Base-by-base conservation (phyloP, 2,797 vertebrate species). In the Staurois parvus region DNA sequence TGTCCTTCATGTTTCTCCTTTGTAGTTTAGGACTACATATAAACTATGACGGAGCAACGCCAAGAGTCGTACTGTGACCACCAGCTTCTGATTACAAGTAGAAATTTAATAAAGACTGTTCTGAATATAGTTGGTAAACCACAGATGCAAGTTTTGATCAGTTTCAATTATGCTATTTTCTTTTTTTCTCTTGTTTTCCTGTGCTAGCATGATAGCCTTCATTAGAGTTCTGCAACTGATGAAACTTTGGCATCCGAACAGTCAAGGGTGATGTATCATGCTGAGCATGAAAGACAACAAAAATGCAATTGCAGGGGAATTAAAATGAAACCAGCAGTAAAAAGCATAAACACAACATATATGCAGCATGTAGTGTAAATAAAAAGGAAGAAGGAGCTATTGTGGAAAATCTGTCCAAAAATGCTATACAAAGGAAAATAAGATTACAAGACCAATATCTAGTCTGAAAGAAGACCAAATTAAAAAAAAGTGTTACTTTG, bases 151-250 rank as follows among this genome's bases (percentile, higher is more conserved):
- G 34, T 84, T 84, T 84, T 84, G 52, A 42, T 73, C 76, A 66
- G 56, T 79, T 48, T 73, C 83, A 79, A 73, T 84, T 66, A 72
- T 72, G 56, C 7, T 6, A 19, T 74, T 84, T 69, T 76, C 21
- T 76, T 11, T 32, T 37, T 56, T 29, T 40, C 19, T 5, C 17
- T 78, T 70, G 30, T 78, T 84, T 72, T 84, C 48, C 59, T 64
- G 59, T 4, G 83, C 67, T 72, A 84, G 76, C 76, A 79, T 79
- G 68, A 84, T 84, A 72, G 68, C 56, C 72, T 69, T 84, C 83
- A 84, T 79, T 84, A 84, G 40, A 84, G 77, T 52, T 79, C 83
- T 84, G 83, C 37, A 79, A 72, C 68, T 79, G 83, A 84, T 84
- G 83, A 84, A 78, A 84, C 76, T 26, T 64, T 84, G 83, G 83